Conservation (phyloP, 2,888 invertebrate species). For the Imbricaverruca yamaguchii region DNA sequence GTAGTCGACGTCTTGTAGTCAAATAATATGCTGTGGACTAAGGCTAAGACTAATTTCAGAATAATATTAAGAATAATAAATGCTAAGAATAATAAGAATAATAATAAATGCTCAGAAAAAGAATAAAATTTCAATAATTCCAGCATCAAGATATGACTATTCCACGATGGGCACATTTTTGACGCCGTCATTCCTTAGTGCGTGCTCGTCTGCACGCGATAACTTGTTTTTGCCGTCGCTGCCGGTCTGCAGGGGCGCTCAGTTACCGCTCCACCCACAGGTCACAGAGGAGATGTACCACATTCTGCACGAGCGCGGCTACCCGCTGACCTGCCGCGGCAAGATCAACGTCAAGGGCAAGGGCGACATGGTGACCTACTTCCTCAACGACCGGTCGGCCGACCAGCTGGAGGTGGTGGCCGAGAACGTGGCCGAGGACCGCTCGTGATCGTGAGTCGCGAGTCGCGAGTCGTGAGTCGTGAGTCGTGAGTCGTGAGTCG, state of each 20-base stretch:
- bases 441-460: not conserved
- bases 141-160: not conserved
- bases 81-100: too few species aligned
- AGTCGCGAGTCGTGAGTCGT: too few species aligned
- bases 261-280: constrained; percentile 44
- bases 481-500: too few species aligned
- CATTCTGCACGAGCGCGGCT: constrained; percentile 62
- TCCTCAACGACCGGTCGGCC: constrained; percentile 66
- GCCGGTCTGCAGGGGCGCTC: too few species aligned
- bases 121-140: too few species aligned
- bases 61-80: too few species aligned
- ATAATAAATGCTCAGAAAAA: too few species aligned
- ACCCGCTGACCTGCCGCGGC: constrained; percentile 74
- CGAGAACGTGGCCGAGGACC: constrained; percentile 50
- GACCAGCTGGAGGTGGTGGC: constrained; percentile 57
- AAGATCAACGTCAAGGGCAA: constrained; percentile 85
- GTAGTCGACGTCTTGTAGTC: too few species aligned
- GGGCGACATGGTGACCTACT: constrained; percentile 89
- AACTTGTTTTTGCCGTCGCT: not conserved
- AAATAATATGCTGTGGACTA: too few species aligned
- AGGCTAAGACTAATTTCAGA: too few species aligned
- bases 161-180: not conserved
- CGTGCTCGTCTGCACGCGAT: not conserved
- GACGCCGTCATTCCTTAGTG: not conserved
- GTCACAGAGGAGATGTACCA: constrained; percentile 83